Evolutionary conservation across 2,888 invertebrate species (phyloP).

Genomic region (Reticulitermes lucifugus): DNA sequence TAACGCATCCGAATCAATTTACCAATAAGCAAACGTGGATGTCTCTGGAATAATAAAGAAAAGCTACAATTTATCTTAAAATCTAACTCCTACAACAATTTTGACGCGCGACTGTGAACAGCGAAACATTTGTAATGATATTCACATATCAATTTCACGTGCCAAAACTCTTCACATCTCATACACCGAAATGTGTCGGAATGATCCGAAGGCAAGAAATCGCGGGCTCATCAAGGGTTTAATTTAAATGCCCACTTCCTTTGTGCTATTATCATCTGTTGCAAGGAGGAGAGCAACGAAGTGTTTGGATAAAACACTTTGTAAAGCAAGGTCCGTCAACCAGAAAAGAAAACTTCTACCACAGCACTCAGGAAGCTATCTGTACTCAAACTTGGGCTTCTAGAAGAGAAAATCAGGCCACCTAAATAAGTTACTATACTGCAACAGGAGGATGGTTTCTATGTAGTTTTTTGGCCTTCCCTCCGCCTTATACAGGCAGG

Average conservation of each 20-base stretch:
- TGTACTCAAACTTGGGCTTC: constrained; percentile 2
- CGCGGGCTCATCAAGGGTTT: not conserved
- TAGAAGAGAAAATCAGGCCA: constrained; percentile 26
- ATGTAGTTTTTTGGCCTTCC: not conserved
- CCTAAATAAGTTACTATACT: constrained; percentile 35
- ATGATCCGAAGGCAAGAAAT: too few relatives aligned
- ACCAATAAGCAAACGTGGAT: too few relatives aligned
- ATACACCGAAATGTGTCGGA: too few relatives aligned
- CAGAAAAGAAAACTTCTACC: constrained; percentile 3
- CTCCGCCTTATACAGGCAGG: not conserved
- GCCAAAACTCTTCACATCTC: too few relatives aligned
- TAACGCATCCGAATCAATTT: too few relatives aligned
- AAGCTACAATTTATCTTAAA: too few relatives aligned
- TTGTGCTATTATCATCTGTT: not conserved
- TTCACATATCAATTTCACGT: too few relatives aligned
- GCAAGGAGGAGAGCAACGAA: not conserved
- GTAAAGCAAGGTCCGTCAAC: not conserved
- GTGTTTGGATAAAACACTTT: not conserved
- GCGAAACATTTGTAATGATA: too few relatives aligned
- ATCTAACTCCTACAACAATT: too few relatives aligned
- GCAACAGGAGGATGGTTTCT: constrained; percentile 26
- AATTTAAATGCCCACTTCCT: too few relatives aligned
- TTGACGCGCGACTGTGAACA: too few relatives aligned
- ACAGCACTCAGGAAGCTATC: constrained; percentile 35
- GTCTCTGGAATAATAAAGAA: too few relatives aligned